A percentile compares a stretch with the other conserved stretches of the same genome.
Conservation (phyloP, 2,797 vertebrate genomes). For the Myotis findleyi region DNA sequence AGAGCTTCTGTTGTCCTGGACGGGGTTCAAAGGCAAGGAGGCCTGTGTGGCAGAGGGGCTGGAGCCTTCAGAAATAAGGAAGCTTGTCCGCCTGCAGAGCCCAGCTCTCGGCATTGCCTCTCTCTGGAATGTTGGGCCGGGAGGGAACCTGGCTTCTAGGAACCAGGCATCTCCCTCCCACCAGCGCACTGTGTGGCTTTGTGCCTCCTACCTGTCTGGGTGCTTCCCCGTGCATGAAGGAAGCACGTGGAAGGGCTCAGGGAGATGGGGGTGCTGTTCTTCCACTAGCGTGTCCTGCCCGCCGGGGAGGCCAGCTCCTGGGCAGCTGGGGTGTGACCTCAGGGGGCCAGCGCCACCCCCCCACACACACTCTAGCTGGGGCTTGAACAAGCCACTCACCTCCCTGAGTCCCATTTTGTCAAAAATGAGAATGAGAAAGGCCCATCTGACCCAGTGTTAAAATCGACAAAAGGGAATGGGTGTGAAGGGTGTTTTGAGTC, state of each 20-base stretch:
- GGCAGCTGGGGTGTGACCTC: neutral
- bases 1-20: neutral
- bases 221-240: neutral
- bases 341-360: neutral
- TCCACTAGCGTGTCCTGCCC: neutral
- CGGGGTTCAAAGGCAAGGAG: neutral
- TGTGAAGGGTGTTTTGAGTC: neutral
- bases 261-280: neutral
- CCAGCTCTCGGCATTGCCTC: neutral
- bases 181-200: neutral
- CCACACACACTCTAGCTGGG: neutral
- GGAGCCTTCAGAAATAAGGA: neutral
- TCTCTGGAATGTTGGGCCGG: neutral
- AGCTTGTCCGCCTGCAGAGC: neutral
- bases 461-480: neutral
- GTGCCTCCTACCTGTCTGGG: too few relatives aligned
- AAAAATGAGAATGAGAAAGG: neutral
- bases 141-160: neutral
- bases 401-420: neutral
- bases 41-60: neutral
- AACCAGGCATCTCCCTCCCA: neutral
- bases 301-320: neutral
- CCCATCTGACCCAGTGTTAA: neutral
- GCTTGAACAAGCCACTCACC: neutral
- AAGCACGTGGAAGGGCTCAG: accelerated